Percentiles rank a stretch among this genome's conserved stretches.
These are phyloP conservation scores for Chaetura pelagica DNA, from an alignment of 2,113 vertebrate genomes.

Conservation along the genomic window DNA sequence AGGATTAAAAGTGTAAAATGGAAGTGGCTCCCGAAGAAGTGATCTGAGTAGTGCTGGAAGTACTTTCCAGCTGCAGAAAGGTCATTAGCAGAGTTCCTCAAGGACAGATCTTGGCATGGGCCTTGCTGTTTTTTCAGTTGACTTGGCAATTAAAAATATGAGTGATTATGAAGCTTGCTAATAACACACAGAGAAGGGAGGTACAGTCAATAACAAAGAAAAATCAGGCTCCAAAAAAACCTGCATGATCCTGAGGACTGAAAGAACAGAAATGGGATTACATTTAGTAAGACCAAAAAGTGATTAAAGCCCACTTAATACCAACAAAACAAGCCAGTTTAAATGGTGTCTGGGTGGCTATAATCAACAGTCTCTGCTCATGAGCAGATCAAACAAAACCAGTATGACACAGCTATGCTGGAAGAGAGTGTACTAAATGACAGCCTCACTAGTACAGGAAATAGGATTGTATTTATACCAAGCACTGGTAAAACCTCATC, in stretches of 20 bases:
- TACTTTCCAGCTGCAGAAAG: constrained; percentile 18
- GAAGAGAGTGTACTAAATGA: neutral
- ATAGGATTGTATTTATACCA: neutral
- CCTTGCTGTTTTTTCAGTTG: neutral
- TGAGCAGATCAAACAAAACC: neutral
- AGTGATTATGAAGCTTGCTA: constrained; percentile 26
- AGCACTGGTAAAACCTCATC: neutral
- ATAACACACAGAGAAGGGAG: neutral
- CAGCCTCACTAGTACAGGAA: neutral
- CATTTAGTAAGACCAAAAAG: neutral
- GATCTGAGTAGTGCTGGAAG: constrained; percentile 17
- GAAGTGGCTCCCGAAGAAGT: neutral
- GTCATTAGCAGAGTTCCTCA: constrained; percentile 17
- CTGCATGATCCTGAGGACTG: neutral
- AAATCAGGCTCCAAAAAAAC: neutral
- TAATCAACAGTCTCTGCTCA: neutral
- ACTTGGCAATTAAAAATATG: constrained; percentile 20
- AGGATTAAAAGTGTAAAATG: constrained; percentile 4
- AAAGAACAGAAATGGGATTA: neutral
- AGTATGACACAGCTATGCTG: neutral
- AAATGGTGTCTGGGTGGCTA: neutral
- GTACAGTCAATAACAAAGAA: neutral
- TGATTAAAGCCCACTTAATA: neutral
- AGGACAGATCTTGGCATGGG: neutral
- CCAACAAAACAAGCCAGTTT: neutral